These are phyloP conservation scores for Sweltsa coloradensis DNA, from an alignment of 1,140 invertebrate species.

Conservation along the genomic window DNA sequence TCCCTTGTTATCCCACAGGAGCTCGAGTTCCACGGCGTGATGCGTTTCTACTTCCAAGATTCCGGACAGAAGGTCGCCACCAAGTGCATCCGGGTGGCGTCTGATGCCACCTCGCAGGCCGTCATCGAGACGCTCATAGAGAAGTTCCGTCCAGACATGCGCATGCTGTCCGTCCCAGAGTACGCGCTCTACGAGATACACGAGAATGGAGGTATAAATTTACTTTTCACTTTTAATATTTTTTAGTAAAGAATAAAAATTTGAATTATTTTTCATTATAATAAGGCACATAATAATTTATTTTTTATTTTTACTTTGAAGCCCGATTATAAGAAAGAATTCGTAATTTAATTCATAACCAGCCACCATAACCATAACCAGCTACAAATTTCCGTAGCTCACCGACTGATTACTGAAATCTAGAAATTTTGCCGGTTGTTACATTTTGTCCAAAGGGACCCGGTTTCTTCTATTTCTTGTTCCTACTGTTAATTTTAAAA, in stretches of 20 bases:
- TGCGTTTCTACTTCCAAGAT: conserved; percentile 98
- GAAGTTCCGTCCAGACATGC: conserved; percentile 99
- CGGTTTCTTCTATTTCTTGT: too few species aligned
- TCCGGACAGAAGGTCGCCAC: conserved; percentile 95
- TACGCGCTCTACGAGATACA: conserved; percentile 97
- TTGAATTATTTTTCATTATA: neutral
- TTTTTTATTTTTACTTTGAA: conserved; percentile 4
- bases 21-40: conserved; percentile 97
- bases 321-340: too few species aligned
- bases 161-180: conserved; percentile 90
- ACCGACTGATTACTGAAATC: too few species aligned
- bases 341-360: conserved; percentile 8
- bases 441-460: too few species aligned
- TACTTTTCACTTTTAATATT: conserved; percentile 7
- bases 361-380: too few species aligned
- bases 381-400: too few species aligned
- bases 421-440: too few species aligned
- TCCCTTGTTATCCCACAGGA: conserved; percentile 61
- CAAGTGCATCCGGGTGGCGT: conserved; percentile 96
- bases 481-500: too few species aligned
- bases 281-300: neutral
- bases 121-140: conserved; percentile 95
- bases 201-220: conserved; percentile 69
- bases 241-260: conserved; percentile 1
- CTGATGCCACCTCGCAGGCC: conserved; percentile 85